phyloP scores from a whole-genome alignment of 2,888 invertebrate species.

The Tineola bisselliella region DNA sequence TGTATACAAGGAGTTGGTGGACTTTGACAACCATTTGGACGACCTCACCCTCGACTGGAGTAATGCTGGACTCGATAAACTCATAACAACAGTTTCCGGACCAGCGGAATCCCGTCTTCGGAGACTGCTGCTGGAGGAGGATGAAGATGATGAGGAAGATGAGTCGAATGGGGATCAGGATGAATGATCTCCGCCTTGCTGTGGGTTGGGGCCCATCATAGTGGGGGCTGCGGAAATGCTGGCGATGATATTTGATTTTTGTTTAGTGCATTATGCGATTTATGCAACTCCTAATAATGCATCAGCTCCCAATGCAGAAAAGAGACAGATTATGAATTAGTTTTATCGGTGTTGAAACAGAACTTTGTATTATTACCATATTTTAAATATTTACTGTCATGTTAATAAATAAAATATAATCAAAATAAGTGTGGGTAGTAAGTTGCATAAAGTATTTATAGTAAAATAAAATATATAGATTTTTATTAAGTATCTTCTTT shows the following conservation, averaged over 20 bases:
- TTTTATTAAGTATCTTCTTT: no score
- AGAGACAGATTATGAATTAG: background rate
- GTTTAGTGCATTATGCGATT: background rate
- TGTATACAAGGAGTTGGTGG: slow-evolving; percentile 81
- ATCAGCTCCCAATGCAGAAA: background rate
- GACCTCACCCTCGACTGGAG: slow-evolving; percentile 90
- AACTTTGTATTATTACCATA: no score
- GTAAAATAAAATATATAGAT: no score
- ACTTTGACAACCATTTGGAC: slow-evolving; percentile 98
- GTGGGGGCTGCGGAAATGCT: no score
- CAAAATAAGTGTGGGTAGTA: no score
- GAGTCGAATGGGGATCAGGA: background rate
- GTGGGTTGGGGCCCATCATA: background rate
- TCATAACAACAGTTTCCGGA: slow-evolving; percentile 36
- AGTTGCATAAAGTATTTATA: no score
- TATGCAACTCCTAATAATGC: background rate
- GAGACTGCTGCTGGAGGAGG: slow-evolving; percentile 42
- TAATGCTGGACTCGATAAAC: slow-evolving; percentile 69
- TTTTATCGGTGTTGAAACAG: no score
- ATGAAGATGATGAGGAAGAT: slow-evolving; percentile 19
- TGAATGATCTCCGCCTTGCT: background rate
- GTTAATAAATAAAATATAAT: no score
- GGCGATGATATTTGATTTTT: background rate
- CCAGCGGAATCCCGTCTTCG: background rate
- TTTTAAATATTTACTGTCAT: no score